Evolutionary conservation across 2,888 invertebrate species (phyloP).

Genomic region (Lottia gigantea): DNA sequence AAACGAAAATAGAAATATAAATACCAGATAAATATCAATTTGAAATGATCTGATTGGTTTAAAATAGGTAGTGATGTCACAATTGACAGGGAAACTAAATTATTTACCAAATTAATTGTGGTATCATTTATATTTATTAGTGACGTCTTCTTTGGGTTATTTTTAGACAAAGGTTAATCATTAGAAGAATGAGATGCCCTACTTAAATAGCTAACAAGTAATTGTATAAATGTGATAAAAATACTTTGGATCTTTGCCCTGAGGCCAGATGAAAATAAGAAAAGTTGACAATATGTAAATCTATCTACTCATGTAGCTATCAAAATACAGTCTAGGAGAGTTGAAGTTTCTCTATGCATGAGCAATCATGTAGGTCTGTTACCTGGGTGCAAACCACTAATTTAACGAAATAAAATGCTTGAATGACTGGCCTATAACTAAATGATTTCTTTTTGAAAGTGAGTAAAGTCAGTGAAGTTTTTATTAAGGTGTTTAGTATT

Average conservation of each 20-base stretch:
- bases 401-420: slow-evolving; percentile 1
- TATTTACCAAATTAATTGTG: too few species aligned
- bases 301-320: too few species aligned
- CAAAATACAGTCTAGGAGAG: too few species aligned
- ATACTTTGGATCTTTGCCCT: neutral
- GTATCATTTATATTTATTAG: too few species aligned
- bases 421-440: neutral
- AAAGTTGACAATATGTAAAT: too few species aligned
- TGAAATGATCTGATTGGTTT: slow-evolving; percentile 8
- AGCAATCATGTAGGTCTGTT: neutral
- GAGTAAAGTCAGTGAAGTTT: too few species aligned
- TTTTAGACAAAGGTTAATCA: neutral
- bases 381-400: slow-evolving; percentile 2
- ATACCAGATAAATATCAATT: slow-evolving; percentile 6
- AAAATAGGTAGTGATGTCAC: slow-evolving; percentile 4
- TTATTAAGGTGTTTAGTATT: too few species aligned
- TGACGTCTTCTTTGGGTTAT: too few species aligned
- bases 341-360: neutral
- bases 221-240: slow-evolving; percentile 10
- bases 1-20: neutral
- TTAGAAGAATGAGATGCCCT: neutral
- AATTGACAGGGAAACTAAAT: neutral
- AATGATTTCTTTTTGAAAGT: neutral
- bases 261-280: too few species aligned
- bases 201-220: neutral